phyloP scores from a whole-genome alignment of 2,888 invertebrate genomes.

The Polymixis lichenea region DNA sequence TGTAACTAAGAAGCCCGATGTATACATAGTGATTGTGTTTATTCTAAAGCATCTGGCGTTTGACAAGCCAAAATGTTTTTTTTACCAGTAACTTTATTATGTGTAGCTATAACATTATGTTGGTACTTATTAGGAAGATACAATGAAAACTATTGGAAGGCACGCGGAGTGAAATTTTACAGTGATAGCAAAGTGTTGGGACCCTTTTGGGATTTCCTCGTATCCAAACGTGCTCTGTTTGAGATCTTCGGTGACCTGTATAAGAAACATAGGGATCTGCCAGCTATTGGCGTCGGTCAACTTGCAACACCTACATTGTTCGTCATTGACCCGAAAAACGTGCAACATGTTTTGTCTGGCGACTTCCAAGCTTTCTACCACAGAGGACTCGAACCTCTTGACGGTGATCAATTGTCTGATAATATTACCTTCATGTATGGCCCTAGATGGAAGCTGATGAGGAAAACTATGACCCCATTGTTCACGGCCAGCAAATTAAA shows the following conservation, averaged over 20 bases:
- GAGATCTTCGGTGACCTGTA: slow-evolving; percentile 66
- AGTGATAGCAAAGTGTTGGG: not conserved
- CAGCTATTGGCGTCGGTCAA: no score
- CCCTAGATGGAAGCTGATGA: no score
- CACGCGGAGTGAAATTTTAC: slow-evolving; percentile 65
- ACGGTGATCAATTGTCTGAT: no score
- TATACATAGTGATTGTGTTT: not conserved
- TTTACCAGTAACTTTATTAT: no score
- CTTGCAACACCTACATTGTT: slow-evolving; percentile 59
- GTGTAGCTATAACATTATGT: no score
- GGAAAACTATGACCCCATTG: no score
- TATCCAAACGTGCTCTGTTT: slow-evolving; percentile 21
- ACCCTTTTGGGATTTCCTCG: slow-evolving; percentile 33
- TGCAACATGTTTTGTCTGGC: slow-evolving; percentile 69
- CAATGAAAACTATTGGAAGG: slow-evolving; percentile 69
- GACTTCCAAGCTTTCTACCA: slow-evolving; percentile 73
- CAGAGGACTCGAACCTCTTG: slow-evolving; percentile 64
- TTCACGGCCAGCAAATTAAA: no score
- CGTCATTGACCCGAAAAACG: slow-evolving; percentile 69
- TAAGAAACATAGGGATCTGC: slow-evolving; percentile 67
- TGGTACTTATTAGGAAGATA: no score
- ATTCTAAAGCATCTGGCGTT: not conserved
- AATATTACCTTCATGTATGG: no score
- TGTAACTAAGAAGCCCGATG: not conserved
- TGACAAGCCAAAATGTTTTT: no score